A percentile compares a stretch with the other conserved stretches of the same genome.
Evolutionary conservation across 2,797 vertebrate genomes (phyloP).

Genomic region (Coreius guichenoti): DNA sequence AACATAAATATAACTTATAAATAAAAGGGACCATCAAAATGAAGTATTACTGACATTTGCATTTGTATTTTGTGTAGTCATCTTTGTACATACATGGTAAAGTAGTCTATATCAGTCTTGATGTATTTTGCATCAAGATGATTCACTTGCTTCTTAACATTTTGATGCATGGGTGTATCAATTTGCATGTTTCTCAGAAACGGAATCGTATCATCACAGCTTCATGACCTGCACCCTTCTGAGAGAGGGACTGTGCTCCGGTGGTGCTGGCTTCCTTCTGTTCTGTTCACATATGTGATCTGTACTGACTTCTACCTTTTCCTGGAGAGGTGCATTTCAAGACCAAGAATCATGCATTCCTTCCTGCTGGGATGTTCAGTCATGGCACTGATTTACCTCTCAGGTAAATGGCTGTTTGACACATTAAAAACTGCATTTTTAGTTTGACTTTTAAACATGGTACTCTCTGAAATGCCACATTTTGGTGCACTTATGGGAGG

Average conservation of each 20-base stretch:
- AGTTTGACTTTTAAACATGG: neutral
- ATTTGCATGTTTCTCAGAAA: slow-evolving; percentile 55
- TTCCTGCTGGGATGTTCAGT: slow-evolving; percentile 67
- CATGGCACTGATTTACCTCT: slow-evolving; percentile 64
- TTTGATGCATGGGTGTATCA: slow-evolving; percentile 36
- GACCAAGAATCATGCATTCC: slow-evolving; percentile 67
- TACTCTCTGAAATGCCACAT: neutral
- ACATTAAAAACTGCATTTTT: neutral
- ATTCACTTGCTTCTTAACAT: slow-evolving; percentile 38
- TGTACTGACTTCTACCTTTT: neutral
- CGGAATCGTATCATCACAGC: slow-evolving; percentile 6
- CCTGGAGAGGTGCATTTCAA: neutral
- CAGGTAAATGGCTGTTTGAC: slow-evolving; percentile 67
- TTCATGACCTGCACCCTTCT: slow-evolving; percentile 13
- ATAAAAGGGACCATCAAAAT: too few relatives aligned
- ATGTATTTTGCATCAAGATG: neutral
- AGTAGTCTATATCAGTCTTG: neutral
- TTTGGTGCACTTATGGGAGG: neutral
- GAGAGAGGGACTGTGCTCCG: neutral
- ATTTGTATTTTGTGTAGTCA: neutral
- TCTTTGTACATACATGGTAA: neutral
- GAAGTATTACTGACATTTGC: neutral
- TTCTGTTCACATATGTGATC: slow-evolving; percentile 1
- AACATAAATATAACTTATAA: too few relatives aligned
- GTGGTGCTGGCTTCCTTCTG: neutral